phyloP scores from a whole-genome alignment of 2,888 invertebrate genomes.

The Pegoplata infirma region DNA sequence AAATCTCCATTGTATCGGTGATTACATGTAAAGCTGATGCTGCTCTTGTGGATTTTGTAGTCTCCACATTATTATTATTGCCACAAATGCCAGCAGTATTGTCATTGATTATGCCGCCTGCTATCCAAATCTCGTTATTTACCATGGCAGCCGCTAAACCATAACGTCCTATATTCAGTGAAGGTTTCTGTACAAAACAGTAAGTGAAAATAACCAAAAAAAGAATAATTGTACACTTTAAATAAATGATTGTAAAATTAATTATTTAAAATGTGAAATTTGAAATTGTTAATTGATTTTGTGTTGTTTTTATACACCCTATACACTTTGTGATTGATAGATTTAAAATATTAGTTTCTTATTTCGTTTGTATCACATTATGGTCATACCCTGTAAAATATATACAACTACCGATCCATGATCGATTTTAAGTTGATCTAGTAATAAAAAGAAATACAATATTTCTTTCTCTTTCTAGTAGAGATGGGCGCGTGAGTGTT shows the following conservation, averaged over 20 bases:
- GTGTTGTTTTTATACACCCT: no score
- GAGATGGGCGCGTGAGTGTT: no score
- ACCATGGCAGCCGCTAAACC: slow-evolving; percentile 67
- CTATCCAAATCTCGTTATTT: slow-evolving; percentile 82
- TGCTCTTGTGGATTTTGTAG: slow-evolving; percentile 44
- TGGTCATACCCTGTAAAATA: no score
- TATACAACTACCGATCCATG: no score
- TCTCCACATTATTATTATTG: slow-evolving; percentile 30
- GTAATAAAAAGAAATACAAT: no score
- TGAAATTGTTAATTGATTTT: slow-evolving; percentile 1
- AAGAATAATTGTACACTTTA: slow-evolving; percentile 22
- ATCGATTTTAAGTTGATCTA: no score
- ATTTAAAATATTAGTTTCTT: no score
- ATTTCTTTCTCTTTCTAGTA: no score
- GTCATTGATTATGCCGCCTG: slow-evolving; percentile 82
- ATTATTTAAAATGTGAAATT: slow-evolving; percentile 34
- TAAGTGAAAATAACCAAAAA: slow-evolving; percentile 12
- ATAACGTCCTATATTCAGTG: slow-evolving; percentile 68
- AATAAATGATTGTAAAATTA: slow-evolving; percentile 32
- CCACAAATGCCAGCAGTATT: slow-evolving; percentile 30
- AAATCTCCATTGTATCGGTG: slow-evolving; percentile 68
- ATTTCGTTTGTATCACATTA: no score
- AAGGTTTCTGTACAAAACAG: slow-evolving; percentile 65
- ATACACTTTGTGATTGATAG: no score
- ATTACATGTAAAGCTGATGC: no score